A percentile compares a stretch with the other conserved stretches of the same genome.
Conservation (phyloP, 2,888 invertebrate genomes). For the Melanchra persicariae region DNA sequence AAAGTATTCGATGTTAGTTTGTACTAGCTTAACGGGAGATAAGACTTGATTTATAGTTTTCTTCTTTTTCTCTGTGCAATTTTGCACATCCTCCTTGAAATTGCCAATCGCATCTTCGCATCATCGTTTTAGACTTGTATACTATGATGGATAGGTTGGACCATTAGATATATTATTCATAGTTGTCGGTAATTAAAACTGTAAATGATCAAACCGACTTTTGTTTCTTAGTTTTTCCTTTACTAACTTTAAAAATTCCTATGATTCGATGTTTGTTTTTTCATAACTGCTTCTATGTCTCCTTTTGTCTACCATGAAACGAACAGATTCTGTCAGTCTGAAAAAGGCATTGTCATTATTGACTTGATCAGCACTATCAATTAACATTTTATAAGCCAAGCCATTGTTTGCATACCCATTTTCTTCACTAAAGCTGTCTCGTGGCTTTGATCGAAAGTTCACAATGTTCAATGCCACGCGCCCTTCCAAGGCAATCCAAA, state of each 20-base stretch:
- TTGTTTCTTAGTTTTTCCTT: not conserved
- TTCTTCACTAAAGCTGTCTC: not conserved
- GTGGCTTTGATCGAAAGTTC: conserved; percentile 29
- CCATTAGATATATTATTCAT: not conserved
- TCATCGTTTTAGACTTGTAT: not conserved
- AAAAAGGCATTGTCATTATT: not conserved
- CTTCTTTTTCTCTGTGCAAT: conserved; percentile 2
- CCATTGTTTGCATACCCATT: conserved; percentile 6
- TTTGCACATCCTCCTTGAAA: conserved; percentile 25
- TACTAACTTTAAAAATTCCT: too few relatives aligned
- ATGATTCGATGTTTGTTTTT: not conserved
- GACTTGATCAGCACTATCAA: not conserved
- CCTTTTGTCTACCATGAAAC: not conserved
- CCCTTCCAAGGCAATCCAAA: conserved; percentile 47
- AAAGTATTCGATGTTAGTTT: conserved; percentile 47
- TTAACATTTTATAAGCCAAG: not conserved
- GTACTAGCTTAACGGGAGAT: conserved; percentile 44
- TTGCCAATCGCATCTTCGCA: not conserved
- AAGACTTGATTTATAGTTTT: conserved; percentile 34
- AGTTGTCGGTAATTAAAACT: not conserved
- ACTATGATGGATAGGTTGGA: not conserved
- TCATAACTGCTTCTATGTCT: too few relatives aligned
- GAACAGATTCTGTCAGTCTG: not conserved
- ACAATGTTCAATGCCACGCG: conserved; percentile 43
- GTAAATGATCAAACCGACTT: not conserved